Conservation (phyloP, 2,797 vertebrate genomes). For the Sphaeramia orbicularis region DNA sequence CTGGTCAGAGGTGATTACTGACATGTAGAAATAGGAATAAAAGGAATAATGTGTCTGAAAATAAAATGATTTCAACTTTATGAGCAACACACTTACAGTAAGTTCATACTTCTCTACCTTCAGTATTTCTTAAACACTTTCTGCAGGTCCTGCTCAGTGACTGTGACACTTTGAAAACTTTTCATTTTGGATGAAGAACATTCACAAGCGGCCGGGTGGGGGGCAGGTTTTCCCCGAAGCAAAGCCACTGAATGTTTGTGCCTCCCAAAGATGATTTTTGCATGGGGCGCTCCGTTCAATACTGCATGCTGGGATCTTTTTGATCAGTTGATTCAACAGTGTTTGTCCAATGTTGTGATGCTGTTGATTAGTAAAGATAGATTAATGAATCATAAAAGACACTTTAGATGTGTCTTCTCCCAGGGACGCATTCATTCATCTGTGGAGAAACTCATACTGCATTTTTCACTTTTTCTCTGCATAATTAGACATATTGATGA, state of each 20-base stretch:
- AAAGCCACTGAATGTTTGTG: slow-evolving; percentile 35
- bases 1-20: no score
- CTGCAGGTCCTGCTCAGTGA: slow-evolving; percentile 32
- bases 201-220: slow-evolving; percentile 32
- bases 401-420: slow-evolving; percentile 69
- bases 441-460: slow-evolving; percentile 56
- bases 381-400: slow-evolving; percentile 82
- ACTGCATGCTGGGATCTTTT: slow-evolving; percentile 58
- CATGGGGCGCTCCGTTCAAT: slow-evolving; percentile 52
- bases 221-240: slow-evolving; percentile 34
- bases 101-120: background rate
- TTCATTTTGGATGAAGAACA: slow-evolving; percentile 65
- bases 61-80: no score
- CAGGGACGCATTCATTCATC: slow-evolving; percentile 56
- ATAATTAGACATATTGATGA: slow-evolving; percentile 82
- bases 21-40: no score
- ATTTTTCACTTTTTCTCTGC: slow-evolving; percentile 74
- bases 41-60: no score
- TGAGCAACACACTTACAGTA: no score
- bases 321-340: slow-evolving; percentile 67
- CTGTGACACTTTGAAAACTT: slow-evolving; percentile 58
- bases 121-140: slow-evolving; percentile 18
- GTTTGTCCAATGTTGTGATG: slow-evolving; percentile 75
- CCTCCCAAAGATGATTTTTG: slow-evolving; percentile 48
- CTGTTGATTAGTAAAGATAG: slow-evolving; percentile 61